Evolutionary conservation across 2,888 invertebrate species (phyloP).

Genomic region (Fragum fragum): DNA sequence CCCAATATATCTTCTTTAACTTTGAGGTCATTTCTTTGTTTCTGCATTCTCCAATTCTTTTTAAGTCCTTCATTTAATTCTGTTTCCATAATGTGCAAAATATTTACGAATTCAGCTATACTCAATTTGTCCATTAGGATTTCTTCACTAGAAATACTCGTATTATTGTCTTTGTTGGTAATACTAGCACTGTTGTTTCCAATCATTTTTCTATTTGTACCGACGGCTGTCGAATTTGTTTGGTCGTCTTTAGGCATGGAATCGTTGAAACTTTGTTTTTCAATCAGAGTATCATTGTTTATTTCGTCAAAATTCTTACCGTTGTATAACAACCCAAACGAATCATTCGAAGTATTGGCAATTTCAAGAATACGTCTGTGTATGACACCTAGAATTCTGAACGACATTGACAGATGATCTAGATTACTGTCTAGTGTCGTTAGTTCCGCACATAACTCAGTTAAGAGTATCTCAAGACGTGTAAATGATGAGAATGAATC

Average conservation of each 20-base stretch:
- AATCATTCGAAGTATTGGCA: not conserved
- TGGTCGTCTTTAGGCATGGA: not conserved
- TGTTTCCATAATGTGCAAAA: not conserved
- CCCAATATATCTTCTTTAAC: not conserved
- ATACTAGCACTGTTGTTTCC: not conserved
- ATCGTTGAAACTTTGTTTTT: not conserved
- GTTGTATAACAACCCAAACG: not conserved
- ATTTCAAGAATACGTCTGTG: constrained; percentile 3
- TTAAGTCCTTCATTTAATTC: not conserved
- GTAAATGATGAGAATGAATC: not conserved
- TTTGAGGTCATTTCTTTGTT: not conserved
- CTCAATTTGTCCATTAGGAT: not conserved
- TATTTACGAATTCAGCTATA: not conserved
- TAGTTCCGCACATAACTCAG: not conserved
- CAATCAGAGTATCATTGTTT: not conserved
- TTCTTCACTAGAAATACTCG: not conserved
- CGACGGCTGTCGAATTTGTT: not conserved
- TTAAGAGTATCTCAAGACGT: not conserved
- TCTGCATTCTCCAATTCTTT: not conserved
- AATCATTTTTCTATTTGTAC: not conserved
- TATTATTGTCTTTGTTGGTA: not conserved
- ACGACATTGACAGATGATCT: constrained; percentile 1
- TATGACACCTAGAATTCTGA: not conserved
- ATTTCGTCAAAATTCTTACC: not conserved
- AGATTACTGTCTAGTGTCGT: not conserved